Evolutionary conservation across 2,888 invertebrate genomes (phyloP), one percentile per base, ranked within the genome.

Genomic region (Balanococcus diminutus): DNA sequence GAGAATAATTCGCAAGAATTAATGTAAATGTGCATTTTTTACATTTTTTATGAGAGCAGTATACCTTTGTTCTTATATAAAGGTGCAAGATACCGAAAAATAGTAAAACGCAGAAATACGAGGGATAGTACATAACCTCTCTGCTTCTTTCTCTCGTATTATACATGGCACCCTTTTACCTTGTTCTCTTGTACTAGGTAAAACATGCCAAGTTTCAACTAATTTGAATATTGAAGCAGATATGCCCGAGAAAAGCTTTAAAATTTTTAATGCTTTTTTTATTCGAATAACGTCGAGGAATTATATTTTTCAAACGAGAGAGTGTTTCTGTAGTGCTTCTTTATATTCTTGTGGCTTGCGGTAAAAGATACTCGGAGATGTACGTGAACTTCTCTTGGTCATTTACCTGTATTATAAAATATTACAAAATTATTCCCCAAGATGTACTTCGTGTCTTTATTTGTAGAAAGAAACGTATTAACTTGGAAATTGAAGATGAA

Each of bases 1-100:
- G 67, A 67, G 67, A 67, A 67, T 67, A 67, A 67, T 67, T 67
- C 28, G 25, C 28, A 31, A 31, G 28, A 67, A 67, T 67, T 67
- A 67, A 67, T 67, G 67, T 67, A 67, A 67, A 67, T 67, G 28
- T 67, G 67, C 67, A 67, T 67, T 67, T 67, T 67, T 67, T 67
- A 67, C 67, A 67, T 67, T 67, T n/a, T 67, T 67, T 67, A 67
- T 67, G 67, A 67, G 67, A 28, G 9, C 11, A 19, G 67, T 31
- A n/a, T n/a, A 67, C 14, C 67, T 67, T 67, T 67, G 67, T 67
- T 67, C 61, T 61, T 61, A 36, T 42, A 2, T 42, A 56, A 16
- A 67, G 67, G 67, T 67, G 67, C 28, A 67, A 67, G 28, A 61
- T 56, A 22, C 56, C 19, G 28, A 67, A 67, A 67, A 67, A 67